A percentile compares a stretch with the other conserved stretches of the same genome.
These are phyloP conservation scores for Acinonyx jubatus DNA, from an alignment of 2,113 vertebrate species.

Conservation along the genomic window DNA sequence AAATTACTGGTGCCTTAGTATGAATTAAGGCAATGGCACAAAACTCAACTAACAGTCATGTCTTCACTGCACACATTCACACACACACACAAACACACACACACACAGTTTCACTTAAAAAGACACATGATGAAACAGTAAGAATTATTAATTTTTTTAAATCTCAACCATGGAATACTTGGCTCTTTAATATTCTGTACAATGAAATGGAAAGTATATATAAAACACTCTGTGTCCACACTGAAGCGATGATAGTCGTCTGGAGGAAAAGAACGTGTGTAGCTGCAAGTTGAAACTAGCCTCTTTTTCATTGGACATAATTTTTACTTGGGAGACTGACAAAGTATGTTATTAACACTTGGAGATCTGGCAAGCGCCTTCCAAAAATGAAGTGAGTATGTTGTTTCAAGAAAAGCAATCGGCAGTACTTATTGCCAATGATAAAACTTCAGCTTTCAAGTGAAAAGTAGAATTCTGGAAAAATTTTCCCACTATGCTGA, in stretches of 20 bases:
- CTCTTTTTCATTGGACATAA: neutral
- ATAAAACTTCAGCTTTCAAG: neutral
- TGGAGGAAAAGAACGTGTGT: neutral
- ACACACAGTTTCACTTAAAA: neutral
- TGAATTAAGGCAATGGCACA: neutral
- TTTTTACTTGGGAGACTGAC: neutral
- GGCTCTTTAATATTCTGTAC: neutral
- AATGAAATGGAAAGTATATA: neutral
- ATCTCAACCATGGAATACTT: neutral
- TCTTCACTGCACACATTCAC: neutral
- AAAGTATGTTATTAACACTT: neutral
- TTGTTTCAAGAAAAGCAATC: neutral
- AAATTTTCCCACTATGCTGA: neutral
- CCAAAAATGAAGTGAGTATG: neutral
- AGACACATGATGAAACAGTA: neutral
- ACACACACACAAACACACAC: neutral
- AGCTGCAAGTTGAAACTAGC: neutral
- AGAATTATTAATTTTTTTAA: neutral
- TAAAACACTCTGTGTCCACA: neutral
- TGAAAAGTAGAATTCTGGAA: neutral
- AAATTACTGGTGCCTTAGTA: neutral
- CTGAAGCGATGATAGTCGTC: accelerated
- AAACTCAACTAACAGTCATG: neutral
- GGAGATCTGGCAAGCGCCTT: neutral
- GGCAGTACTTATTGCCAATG: neutral